These are phyloP conservation scores for Origma solitaria DNA, from an alignment of 2,113 vertebrate species.

Conservation along the genomic window DNA sequence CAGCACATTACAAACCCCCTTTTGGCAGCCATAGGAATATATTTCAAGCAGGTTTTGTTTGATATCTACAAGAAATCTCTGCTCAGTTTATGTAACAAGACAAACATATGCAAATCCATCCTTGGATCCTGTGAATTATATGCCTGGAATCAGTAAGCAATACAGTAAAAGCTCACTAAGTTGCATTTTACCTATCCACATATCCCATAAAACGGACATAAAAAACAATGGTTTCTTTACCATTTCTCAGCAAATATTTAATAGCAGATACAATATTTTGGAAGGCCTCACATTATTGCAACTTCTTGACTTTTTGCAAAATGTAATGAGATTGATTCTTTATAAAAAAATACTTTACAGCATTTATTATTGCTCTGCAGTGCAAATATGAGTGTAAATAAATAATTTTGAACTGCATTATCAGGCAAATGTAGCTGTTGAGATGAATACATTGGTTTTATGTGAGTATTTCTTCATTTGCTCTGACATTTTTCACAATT, in stretches of 20 bases:
- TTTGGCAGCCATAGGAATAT: neutral
- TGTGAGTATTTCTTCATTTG: constrained; percentile 7
- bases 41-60: constrained; percentile 25
- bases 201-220: constrained; percentile 13
- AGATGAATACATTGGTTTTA: constrained; percentile 13
- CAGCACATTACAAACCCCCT: neutral
- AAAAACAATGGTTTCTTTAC: constrained; percentile 15
- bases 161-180: constrained; percentile 16
- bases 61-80: constrained; percentile 51
- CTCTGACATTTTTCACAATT: constrained; percentile 6
- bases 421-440: constrained; percentile 39
- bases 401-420: constrained; percentile 41
- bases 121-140: neutral
- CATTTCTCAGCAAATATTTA: constrained; percentile 13
- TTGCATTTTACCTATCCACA: constrained; percentile 18
- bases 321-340: neutral
- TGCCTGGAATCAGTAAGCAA: constrained; percentile 21
- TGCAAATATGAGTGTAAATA: constrained; percentile 28
- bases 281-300: constrained; percentile 6
- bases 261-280: neutral
- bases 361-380: constrained; percentile 10
- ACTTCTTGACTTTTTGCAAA: constrained; percentile 23
- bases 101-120: constrained; percentile 47
- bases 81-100: constrained; percentile 39
- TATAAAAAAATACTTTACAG: neutral